Percentiles rank a stretch among this genome's conserved stretches.
Conservation (phyloP, 2,797 vertebrate species). For the Lerista edwardsae region DNA sequence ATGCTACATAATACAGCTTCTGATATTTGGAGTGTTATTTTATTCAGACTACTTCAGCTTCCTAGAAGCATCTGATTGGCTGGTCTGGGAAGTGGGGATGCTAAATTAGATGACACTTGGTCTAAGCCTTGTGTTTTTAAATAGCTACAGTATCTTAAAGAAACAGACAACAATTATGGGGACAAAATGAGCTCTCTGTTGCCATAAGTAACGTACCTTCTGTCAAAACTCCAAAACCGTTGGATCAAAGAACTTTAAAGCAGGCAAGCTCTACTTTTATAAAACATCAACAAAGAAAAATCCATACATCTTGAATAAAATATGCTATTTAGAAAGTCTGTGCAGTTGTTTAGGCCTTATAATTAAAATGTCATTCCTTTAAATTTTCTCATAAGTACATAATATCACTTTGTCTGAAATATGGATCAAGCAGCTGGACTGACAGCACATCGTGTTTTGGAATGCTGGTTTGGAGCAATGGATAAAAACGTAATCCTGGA, state of each 20-base stretch:
- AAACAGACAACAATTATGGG: neutral
- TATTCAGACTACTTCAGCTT: too few species aligned
- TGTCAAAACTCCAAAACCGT: neutral
- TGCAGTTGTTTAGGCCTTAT: constrained; percentile 6
- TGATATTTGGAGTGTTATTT: too few species aligned
- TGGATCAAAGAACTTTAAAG: neutral
- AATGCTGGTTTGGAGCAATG: neutral
- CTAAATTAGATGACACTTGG: too few species aligned
- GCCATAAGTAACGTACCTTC: neutral
- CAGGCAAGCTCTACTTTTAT: neutral
- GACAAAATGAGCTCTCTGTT: neutral
- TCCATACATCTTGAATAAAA: neutral
- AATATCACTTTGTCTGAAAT: neutral
- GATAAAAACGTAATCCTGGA: neutral
- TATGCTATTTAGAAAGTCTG: neutral
- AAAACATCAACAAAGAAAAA: neutral
- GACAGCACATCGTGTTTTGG: neutral
- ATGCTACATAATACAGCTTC: too few species aligned
- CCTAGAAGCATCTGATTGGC: too few species aligned
- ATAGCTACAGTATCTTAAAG: neutral
- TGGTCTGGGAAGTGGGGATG: too few species aligned
- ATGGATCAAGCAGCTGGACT: neutral
- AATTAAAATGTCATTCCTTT: neutral
- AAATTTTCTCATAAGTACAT: constrained; percentile 4
- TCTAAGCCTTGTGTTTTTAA: neutral